Percentiles rank a stretch among this genome's conserved stretches.
Conservation (phyloP, 2,113 vertebrate species). For the Diadophis punctatus region DNA sequence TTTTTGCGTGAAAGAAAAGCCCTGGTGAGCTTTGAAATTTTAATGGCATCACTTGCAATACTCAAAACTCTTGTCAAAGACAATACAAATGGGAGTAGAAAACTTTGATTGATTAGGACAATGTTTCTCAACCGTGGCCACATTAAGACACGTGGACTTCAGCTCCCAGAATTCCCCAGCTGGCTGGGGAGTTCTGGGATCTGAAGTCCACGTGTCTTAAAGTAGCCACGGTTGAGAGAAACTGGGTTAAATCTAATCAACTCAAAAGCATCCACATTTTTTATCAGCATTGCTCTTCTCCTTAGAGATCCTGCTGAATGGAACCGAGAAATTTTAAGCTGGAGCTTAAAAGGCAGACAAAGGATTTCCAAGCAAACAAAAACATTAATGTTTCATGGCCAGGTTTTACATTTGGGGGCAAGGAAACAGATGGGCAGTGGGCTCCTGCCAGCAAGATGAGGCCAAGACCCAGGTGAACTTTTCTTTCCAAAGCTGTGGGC, state of each 20-base stretch:
- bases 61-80: background rate
- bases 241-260: background rate
- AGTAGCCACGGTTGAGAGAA: background rate
- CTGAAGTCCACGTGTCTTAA: background rate
- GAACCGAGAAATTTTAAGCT: no score
- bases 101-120: background rate
- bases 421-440: background rate
- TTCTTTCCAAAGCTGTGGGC: background rate
- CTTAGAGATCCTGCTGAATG: background rate
- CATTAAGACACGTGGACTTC: background rate
- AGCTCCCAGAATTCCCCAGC: background rate
- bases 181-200: no score
- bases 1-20: background rate
- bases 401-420: background rate
- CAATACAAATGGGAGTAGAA: background rate
- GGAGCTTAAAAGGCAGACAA: background rate
- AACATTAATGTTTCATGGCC: background rate
- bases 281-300: background rate
- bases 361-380: background rate
- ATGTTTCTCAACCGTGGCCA: background rate
- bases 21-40: fast-evolving
- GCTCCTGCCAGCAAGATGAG: background rate
- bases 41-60: fast-evolving
- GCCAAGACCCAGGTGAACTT: background rate
- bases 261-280: no score